Percentiles rank a stretch among this genome's conserved stretches.
These are phyloP conservation scores for Jaculus jaculus DNA, from an alignment of 2,113 vertebrate genomes.

Conservation along the genomic window DNA sequence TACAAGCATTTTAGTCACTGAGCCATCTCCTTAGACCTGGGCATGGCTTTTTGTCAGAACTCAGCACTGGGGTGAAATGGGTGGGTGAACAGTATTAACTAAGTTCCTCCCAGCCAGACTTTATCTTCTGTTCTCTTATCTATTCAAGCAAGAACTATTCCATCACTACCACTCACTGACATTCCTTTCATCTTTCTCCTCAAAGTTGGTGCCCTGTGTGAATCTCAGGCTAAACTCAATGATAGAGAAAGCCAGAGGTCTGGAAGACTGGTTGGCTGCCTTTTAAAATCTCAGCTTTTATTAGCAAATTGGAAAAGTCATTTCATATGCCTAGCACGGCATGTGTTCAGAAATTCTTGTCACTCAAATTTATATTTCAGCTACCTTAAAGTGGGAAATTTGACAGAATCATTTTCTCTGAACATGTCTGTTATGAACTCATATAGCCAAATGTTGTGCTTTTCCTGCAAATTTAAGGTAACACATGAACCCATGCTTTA, in stretches of 20 bases:
- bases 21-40: too few species aligned
- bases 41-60: neutral
- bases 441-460: neutral
- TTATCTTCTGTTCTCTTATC: neutral
- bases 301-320: constrained; percentile 18
- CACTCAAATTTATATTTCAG: neutral
- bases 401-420: neutral
- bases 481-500: neutral
- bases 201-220: neutral
- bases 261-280: neutral
- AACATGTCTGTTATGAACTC: neutral
- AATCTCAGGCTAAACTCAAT: neutral
- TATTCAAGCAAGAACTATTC: neutral
- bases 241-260: neutral
- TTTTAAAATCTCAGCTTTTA: neutral
- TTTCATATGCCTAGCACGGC: neutral
- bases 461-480: neutral
- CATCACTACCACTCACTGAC: neutral
- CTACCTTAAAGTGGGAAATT: neutral
- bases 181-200: neutral
- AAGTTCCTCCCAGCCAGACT: neutral
- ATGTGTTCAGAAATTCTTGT: neutral
- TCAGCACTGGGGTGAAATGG: neutral
- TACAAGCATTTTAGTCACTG: too few species aligned
- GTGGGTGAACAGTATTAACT: neutral